These are phyloP conservation scores for Lasiommata megera DNA, from an alignment of 2,888 invertebrate species.

Conservation along the genomic window DNA sequence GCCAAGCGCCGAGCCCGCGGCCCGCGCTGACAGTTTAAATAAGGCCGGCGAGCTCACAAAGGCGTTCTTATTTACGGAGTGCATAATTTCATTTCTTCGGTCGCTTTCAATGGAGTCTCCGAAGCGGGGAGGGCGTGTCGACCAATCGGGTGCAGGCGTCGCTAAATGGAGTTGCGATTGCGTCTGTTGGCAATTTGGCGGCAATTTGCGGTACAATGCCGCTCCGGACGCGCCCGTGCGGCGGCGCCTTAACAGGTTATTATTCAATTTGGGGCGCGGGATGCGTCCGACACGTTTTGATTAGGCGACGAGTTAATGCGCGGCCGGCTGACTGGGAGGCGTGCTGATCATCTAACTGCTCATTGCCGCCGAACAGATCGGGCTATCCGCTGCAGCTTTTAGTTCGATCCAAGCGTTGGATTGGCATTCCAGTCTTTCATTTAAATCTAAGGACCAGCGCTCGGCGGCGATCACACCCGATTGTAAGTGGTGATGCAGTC, in stretches of 20 bases:
- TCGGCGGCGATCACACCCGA: no score
- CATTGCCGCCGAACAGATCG: slow-evolving; percentile 7
- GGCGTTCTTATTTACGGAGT: slow-evolving; percentile 67
- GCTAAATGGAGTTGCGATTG: slow-evolving; percentile 69
- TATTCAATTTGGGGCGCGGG: slow-evolving; percentile 69
- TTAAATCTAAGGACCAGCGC: background rate
- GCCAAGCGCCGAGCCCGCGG: slow-evolving; percentile 38
- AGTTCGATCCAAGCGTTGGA: no score
- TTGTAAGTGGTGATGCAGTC: no score
- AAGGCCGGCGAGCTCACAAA: slow-evolving; percentile 56
- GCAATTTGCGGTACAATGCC: slow-evolving; percentile 75
- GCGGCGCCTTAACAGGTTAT: slow-evolving; percentile 68
- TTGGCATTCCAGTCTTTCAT: no score
- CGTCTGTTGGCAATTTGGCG: slow-evolving; percentile 65
- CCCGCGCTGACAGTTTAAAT: slow-evolving; percentile 52
- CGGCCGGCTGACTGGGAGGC: slow-evolving; percentile 53
- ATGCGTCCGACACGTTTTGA: slow-evolving; percentile 69
- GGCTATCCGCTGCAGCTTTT: no score
- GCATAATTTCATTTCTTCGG: slow-evolving; percentile 74
- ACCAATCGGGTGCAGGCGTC: slow-evolving; percentile 75
- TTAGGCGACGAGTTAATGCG: slow-evolving; percentile 68
- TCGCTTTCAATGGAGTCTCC: slow-evolving; percentile 46
- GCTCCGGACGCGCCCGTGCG: slow-evolving; percentile 42
- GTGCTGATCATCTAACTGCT: slow-evolving; percentile 31
- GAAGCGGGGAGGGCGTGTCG: slow-evolving; percentile 55